Percentiles rank a stretch among this genome's conserved stretches.
phyloP scores from a whole-genome alignment of 2,113 vertebrate species.

The Siphamia tubifer region DNA sequence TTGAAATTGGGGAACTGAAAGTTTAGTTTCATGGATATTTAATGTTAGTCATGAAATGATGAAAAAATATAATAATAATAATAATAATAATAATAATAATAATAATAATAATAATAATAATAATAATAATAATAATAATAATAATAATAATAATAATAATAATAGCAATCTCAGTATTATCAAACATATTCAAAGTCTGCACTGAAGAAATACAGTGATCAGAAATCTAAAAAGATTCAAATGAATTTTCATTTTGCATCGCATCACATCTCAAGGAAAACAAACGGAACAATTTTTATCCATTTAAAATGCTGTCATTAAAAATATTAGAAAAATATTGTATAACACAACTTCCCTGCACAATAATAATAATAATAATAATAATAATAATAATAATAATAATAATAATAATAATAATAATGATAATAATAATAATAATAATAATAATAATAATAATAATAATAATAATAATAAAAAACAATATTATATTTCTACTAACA shows the following conservation, averaged over 20 bases:
- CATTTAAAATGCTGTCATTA: background rate
- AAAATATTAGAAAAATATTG: background rate
- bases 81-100: too few relatives aligned
- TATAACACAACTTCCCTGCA: background rate
- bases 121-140: too few relatives aligned
- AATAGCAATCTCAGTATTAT: background rate
- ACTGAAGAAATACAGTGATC: constrained; percentile 4
- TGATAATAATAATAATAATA: too few relatives aligned
- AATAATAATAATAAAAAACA: too few relatives aligned
- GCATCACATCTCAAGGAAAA: background rate
- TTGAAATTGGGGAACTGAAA: constrained; percentile 4
- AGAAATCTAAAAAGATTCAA: background rate
- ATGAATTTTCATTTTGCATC: background rate
- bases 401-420: too few relatives aligned
- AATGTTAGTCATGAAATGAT: constrained; percentile 12
- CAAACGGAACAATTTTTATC: background rate
- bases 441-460: too few relatives aligned
- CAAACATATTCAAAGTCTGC: constrained; percentile 3
- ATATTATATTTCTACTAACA: background rate
- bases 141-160: background rate
- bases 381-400: too few relatives aligned
- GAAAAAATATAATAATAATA: too few relatives aligned
- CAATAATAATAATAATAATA: too few relatives aligned
- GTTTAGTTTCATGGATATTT: constrained; percentile 15
- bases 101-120: too few relatives aligned